phyloP scores from a whole-genome alignment of 2,888 invertebrate species.

The Lasioglossum lativentre region DNA sequence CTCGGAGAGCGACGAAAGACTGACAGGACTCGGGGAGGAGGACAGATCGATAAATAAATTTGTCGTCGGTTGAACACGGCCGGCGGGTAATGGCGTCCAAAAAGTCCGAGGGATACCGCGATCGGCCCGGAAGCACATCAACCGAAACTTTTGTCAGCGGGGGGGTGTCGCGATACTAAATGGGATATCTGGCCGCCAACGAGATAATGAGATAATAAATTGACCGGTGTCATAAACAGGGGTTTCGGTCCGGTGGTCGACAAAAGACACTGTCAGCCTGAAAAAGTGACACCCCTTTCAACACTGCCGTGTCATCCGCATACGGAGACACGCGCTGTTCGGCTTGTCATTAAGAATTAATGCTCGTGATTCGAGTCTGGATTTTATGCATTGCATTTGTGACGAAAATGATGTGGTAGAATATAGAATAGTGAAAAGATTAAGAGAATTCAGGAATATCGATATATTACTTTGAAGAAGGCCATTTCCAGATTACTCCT shows the following conservation, averaged over 20 bases:
- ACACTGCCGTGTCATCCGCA: background rate
- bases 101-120: slow-evolving; percentile 21
- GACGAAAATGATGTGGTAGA: too few relatives aligned
- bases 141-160: background rate
- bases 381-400: too few relatives aligned
- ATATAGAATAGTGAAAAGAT: too few relatives aligned
- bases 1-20: slow-evolving; percentile 46
- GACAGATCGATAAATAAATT: slow-evolving; percentile 57
- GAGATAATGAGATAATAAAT: slow-evolving; percentile 6
- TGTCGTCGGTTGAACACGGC: slow-evolving; percentile 29
- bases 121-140: slow-evolving; percentile 15
- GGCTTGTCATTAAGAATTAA: background rate
- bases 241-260: background rate
- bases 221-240: background rate
- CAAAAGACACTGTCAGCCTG: background rate
- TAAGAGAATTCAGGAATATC: too few relatives aligned
- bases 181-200: background rate
- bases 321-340: background rate
- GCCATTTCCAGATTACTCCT: too few relatives aligned
- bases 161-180: background rate
- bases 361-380: background rate
- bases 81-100: slow-evolving; percentile 16
- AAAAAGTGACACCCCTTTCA: background rate
- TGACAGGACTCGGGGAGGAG: slow-evolving; percentile 1
- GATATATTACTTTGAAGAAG: too few relatives aligned